Evolutionary conservation across 1,140 invertebrate species (phyloP).

Genomic region (Apocrypta bakeri): DNA sequence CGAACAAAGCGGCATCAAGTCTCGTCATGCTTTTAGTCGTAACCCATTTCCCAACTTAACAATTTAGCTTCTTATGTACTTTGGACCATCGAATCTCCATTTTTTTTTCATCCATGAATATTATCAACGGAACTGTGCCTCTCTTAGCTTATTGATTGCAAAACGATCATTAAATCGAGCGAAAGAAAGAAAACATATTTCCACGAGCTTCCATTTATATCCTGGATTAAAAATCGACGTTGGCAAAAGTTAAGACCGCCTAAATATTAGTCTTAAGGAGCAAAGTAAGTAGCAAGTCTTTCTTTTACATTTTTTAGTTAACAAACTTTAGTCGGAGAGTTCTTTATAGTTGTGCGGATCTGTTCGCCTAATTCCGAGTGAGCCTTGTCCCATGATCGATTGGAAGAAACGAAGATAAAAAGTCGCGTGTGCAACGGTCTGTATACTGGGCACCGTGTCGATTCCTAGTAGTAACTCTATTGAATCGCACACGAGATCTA

Average conservation of each 20-base stretch:
- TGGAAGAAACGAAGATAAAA: background rate
- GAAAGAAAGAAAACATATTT: background rate
- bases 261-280: background rate
- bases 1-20: background rate
- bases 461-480: background rate
- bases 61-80: constrained; percentile 12
- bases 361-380: background rate
- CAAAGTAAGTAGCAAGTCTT: background rate
- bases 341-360: background rate
- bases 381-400: background rate
- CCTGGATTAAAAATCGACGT: too few species aligned
- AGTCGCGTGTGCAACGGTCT: too few species aligned
- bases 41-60: background rate
- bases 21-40: background rate
- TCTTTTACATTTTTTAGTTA: background rate
- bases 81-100: background rate
- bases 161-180: background rate
- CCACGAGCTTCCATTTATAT: background rate
- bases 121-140: background rate
- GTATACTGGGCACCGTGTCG: too few species aligned
- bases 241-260: background rate
- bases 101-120: too few species aligned
- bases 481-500: background rate
- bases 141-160: background rate
- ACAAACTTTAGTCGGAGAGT: background rate